These are phyloP conservation scores for Phyllotis vaccarum DNA, from an alignment of 2,797 vertebrate species.

Conservation along the genomic window DNA sequence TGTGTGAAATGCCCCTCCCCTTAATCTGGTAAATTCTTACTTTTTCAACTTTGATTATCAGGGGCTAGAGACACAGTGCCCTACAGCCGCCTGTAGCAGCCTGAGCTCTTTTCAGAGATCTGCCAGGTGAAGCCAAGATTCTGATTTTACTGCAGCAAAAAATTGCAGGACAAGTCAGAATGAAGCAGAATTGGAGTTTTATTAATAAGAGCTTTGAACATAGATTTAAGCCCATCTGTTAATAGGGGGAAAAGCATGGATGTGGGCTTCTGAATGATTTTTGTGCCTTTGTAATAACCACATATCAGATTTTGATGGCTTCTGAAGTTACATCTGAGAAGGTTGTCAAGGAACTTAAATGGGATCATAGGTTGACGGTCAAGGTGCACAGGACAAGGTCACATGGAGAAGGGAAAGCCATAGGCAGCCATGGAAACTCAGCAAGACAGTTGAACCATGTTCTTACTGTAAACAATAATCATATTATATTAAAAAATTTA, in stretches of 20 bases:
- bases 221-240: neutral
- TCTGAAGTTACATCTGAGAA: neutral
- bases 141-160: neutral
- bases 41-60: neutral
- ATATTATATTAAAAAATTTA: too few relatives aligned
- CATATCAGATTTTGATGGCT: neutral
- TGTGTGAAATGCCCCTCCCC: neutral
- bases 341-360: neutral
- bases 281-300: neutral
- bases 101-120: neutral
- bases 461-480: neutral
- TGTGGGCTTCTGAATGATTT: neutral
- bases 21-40: neutral
- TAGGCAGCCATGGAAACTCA: neutral
- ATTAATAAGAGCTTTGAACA: neutral
- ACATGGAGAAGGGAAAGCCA: neutral
- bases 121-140: neutral
- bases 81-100: neutral
- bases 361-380: neutral
- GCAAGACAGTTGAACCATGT: neutral
- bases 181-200: neutral
- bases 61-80: neutral
- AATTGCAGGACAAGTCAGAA: neutral
- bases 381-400: neutral
- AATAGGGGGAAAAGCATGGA: neutral